Evolutionary conservation across 2,113 vertebrate species (phyloP).

Genomic region (Chitala chitala): DNA sequence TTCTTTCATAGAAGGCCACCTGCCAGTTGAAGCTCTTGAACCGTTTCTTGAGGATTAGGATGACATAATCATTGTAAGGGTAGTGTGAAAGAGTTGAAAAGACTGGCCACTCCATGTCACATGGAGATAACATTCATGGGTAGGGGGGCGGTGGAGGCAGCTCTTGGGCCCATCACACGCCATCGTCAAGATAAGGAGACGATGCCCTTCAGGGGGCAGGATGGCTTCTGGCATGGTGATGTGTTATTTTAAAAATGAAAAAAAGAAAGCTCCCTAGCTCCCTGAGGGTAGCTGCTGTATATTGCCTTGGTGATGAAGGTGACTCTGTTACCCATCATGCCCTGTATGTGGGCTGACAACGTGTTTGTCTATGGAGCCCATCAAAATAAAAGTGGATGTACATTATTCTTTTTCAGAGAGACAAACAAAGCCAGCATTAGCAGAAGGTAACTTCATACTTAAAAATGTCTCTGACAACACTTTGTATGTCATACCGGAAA

Average conservation of each 20-base stretch:
- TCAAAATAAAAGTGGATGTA: neutral
- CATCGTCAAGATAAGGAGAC: conserved; percentile 62
- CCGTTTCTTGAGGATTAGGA: conserved; percentile 68
- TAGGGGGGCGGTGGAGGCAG: conserved; percentile 48
- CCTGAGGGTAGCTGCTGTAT: no score
- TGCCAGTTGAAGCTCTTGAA: conserved; percentile 65
- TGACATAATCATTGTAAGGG: conserved; percentile 72
- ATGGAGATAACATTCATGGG: conserved; percentile 75
- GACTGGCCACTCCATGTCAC: conserved; percentile 70
- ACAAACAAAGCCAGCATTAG: no score
- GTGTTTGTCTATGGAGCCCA: conserved; percentile 43
- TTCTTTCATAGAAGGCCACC: conserved; percentile 63
- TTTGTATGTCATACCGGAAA: no score
- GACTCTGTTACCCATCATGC: conserved; percentile 38
- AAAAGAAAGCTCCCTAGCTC: no score
- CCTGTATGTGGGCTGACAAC: conserved; percentile 34
- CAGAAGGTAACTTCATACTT: no score
- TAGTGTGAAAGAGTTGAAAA: conserved; percentile 68
- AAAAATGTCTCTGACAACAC: no score
- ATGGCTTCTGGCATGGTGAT: conserved; percentile 67
- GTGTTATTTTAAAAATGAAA: conserved; percentile 55
- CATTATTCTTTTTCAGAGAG: neutral
- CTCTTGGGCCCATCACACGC: conserved; percentile 66
- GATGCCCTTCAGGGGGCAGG: conserved; percentile 64
- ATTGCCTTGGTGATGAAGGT: conserved; percentile 45